Conservation (phyloP, 2,888 invertebrate species). For the Pyrochroa serraticornis region DNA sequence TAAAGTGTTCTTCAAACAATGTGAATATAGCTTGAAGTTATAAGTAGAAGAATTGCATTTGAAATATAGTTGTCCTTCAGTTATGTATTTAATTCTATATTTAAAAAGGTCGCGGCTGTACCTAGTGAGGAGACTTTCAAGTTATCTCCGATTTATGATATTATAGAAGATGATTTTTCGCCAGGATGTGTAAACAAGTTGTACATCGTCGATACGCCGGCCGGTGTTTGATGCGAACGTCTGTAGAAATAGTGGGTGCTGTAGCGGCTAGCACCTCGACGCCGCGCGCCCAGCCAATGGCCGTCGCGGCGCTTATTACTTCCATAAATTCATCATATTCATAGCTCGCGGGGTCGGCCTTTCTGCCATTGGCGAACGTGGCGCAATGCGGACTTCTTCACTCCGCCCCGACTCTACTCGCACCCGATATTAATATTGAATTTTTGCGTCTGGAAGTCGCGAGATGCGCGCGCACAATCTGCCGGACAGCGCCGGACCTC, state of each 20-base stretch:
- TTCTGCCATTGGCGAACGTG: constrained; percentile 51
- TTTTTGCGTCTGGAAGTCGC: constrained; percentile 69
- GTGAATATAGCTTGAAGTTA: too few species aligned
- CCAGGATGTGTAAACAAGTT: too few species aligned
- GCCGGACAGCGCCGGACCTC: constrained; percentile 54
- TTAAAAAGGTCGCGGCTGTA: too few species aligned
- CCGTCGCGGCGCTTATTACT: constrained; percentile 75
- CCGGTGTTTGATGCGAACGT: too few species aligned
- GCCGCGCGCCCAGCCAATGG: constrained; percentile 65
- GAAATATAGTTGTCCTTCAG: too few species aligned
- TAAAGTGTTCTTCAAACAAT: too few species aligned
- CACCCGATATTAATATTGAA: constrained; percentile 83
- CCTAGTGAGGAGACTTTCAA: too few species aligned
- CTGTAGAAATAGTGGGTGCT: not conserved
- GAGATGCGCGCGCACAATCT: constrained; percentile 52
- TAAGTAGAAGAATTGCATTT: too few species aligned
- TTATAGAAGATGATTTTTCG: too few species aligned
- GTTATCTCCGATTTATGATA: too few species aligned
- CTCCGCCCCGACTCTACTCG: constrained; percentile 50
- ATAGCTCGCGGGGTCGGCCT: constrained; percentile 51
- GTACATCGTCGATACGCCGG: too few species aligned
- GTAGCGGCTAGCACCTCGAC: constrained; percentile 14
- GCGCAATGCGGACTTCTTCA: constrained; percentile 52
- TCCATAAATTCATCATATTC: constrained; percentile 74
- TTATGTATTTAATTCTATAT: too few species aligned